Evolutionary conservation across 2,113 vertebrate genomes (phyloP).

Genomic region (Brienomyrus brachyistius): DNA sequence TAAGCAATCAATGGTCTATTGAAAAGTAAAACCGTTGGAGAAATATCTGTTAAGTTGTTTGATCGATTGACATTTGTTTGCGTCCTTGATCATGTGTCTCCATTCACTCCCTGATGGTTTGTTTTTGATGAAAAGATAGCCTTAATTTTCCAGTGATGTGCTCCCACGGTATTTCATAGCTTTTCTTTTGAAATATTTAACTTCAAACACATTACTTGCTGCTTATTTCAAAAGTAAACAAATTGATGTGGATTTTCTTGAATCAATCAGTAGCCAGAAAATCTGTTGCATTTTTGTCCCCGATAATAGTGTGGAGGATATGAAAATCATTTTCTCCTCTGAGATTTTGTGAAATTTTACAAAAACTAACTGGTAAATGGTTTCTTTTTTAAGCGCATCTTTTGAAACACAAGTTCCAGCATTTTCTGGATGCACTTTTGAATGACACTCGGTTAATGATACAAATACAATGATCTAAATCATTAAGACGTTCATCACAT

Average conservation of each 20-base stretch:
- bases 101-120: background rate
- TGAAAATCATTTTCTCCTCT: background rate
- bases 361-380: background rate
- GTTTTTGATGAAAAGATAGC: conserved; percentile 24
- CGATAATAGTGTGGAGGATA: background rate
- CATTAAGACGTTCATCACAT: background rate
- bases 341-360: background rate
- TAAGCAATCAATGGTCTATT: conserved; percentile 25
- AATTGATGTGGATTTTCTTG: background rate
- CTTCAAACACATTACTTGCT: background rate
- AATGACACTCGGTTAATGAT: background rate
- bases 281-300: background rate
- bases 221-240: conserved; percentile 15
- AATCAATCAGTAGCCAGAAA: background rate
- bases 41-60: conserved; percentile 20
- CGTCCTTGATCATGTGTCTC: background rate
- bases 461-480: background rate
- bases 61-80: conserved; percentile 24
- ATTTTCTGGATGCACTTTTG: background rate
- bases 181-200: background rate
- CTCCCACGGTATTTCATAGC: background rate
- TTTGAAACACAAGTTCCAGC: background rate
- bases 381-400: background rate
- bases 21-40: conserved; percentile 15
- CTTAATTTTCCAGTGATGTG: background rate